Evolutionary conservation across 1,140 invertebrate genomes (phyloP).

Genomic region (Cydia amplana): DNA sequence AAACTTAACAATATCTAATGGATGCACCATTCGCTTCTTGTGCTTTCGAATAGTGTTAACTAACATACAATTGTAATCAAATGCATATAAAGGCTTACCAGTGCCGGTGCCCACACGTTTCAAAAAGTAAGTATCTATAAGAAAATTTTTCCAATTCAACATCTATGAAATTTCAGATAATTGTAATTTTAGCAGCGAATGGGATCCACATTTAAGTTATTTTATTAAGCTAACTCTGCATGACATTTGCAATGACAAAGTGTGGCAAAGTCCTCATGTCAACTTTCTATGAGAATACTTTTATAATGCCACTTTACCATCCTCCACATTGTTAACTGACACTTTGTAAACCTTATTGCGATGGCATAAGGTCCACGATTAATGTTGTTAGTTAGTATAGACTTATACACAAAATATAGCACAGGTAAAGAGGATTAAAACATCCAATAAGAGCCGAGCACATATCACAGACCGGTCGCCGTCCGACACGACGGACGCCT

Average conservation of each 20-base stretch:
- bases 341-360: too few relatives aligned
- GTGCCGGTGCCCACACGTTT: neutral
- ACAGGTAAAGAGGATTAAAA: neutral
- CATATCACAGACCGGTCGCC: constrained; percentile 39
- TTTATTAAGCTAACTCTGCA: too few relatives aligned
- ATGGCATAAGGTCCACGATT: too few relatives aligned
- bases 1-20: neutral
- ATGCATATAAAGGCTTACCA: neutral
- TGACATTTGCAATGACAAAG: too few relatives aligned
- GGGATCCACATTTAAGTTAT: neutral
- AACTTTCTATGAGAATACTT: too few relatives aligned
- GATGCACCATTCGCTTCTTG: neutral
- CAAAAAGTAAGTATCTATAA: neutral
- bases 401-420: constrained; percentile 4
- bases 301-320: too few relatives aligned
- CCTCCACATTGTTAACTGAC: too few relatives aligned
- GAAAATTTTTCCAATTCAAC: neutral
- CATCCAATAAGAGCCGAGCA: constrained; percentile 32
- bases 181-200: neutral
- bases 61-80: neutral
- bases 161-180: neutral
- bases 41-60: neutral
- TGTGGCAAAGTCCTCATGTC: too few relatives aligned
- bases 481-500: neutral
- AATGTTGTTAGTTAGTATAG: neutral